Base-by-base conservation (phyloP, 2,888 invertebrate genomes). In the Drosophila sordidula region DNA sequence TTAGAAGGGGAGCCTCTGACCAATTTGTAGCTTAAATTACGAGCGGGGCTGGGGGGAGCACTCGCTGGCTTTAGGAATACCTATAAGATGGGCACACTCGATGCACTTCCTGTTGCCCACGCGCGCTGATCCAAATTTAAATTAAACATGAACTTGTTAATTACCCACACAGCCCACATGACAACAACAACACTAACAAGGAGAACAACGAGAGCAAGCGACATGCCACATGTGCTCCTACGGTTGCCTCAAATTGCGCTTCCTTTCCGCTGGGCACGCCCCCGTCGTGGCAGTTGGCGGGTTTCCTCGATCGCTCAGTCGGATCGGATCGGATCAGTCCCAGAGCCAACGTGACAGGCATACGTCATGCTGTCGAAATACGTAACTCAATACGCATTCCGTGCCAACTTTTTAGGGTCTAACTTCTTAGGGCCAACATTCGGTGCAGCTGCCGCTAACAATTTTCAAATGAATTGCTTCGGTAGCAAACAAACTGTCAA, bases 141-240 rank as follows among this genome's bases (percentile, higher is more conserved):
- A 84, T 86, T 86, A 77, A 84, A 78, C 69, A 78, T 78, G 75
- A 80, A 79, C 84, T 84, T 77, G 84, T 86, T 84, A 84, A 84
- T 84, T 84, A 84, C 77, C 61, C 62, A 68, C 64, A 63, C 68
- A 76, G 36, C 71, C 76, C 67, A 75, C 55, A 67, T 61, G 68
- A 74, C 55, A 66, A 72, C 47, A 63, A 18, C 45, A 67, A 59
- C 14, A 59, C 52, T 11, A 58, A 54, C 36, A 44, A 61, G 18
- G 55, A 56, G 38, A 67, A 59, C 25, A 62, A 50, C 18, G 18
- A 18, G 22, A 6, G 8, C 26, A 8, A 26, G 26, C 26, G 9
- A 29, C 51, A 32, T 57, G 59, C 63, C 64, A 71, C 81, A 86
- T 83, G 75, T 83, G 75, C 52, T 72, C 66, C 55, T 41, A 42